Conservation (phyloP, 2,797 vertebrate genomes). For the Notoglanidium macrostoma region DNA sequence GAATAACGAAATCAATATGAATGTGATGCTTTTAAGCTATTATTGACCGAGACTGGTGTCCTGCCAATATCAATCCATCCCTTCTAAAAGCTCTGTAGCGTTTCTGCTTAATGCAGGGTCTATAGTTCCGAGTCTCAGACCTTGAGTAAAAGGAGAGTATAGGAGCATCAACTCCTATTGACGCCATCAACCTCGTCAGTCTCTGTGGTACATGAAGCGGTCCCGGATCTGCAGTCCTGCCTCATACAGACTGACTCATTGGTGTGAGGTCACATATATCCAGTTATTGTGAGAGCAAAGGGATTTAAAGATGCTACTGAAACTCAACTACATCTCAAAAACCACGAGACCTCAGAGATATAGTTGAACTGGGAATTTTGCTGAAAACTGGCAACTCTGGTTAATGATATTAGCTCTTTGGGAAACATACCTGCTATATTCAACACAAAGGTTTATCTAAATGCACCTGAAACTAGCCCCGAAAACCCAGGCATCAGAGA, state of each 20-base stretch:
- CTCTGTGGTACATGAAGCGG: constrained; percentile 26
- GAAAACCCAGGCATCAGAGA: not conserved
- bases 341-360: no score
- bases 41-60: constrained; percentile 3
- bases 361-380: no score
- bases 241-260: constrained; percentile 29
- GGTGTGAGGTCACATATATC: constrained; percentile 25
- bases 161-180: not conserved
- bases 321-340: not conserved
- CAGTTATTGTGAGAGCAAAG: constrained; percentile 24
- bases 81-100: not conserved
- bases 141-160: not conserved
- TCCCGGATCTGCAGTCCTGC: constrained; percentile 2
- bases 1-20: constrained; percentile 17
- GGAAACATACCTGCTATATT: no score
- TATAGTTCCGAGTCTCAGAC: not conserved
- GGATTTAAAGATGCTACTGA: not conserved
- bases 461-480: not conserved
- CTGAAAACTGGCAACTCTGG: no score
- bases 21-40: constrained; percentile 12
- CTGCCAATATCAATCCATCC: not conserved
- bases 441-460: no score
- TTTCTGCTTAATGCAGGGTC: not conserved
- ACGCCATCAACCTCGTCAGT: not conserved
- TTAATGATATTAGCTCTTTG: no score